phyloP scores from a whole-genome alignment of 1,140 invertebrate genomes.

The Idris sp. region DNA sequence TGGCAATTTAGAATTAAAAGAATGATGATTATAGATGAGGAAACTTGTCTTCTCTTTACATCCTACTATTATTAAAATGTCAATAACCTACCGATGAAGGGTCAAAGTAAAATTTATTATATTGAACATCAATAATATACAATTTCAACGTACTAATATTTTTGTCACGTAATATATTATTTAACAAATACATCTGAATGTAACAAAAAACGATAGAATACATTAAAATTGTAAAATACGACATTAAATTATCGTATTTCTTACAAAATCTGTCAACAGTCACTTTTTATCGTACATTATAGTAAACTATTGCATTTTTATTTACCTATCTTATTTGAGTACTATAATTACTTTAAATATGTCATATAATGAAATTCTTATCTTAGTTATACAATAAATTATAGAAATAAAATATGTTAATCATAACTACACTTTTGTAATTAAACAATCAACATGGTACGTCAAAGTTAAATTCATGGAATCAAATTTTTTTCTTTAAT shows the following conservation, averaged over 20 bases:
- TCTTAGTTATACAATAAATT: too few relatives aligned
- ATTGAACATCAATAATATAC: slow-evolving; percentile 26
- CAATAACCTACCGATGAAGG: too few relatives aligned
- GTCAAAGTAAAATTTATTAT: slow-evolving; percentile 32
- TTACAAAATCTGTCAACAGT: slow-evolving; percentile 27
- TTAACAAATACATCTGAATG: slow-evolving; percentile 22
- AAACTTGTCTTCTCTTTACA: too few relatives aligned
- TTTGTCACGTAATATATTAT: slow-evolving; percentile 15
- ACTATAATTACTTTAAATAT: slow-evolving; percentile 3
- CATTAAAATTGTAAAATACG: slow-evolving; percentile 26
- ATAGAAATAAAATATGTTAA: too few relatives aligned
- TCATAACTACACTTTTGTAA: too few relatives aligned
- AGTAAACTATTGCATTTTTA: slow-evolving; percentile 7
- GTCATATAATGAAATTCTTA: not conserved
- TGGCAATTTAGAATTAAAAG: too few relatives aligned
- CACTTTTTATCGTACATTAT: slow-evolving; percentile 21
- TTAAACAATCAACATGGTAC: too few relatives aligned
- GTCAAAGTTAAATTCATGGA: too few relatives aligned
- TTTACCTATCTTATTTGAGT: slow-evolving; percentile 4
- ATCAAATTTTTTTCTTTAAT: too few relatives aligned
- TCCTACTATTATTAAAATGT: too few relatives aligned
- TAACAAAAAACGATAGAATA: slow-evolving; percentile 20
- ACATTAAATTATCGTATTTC: slow-evolving; percentile 7
- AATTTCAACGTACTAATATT: slow-evolving; percentile 28
- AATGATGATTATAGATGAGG: too few relatives aligned